Conservation (phyloP, 2,888 invertebrate species). For the Trilocha varians region DNA sequence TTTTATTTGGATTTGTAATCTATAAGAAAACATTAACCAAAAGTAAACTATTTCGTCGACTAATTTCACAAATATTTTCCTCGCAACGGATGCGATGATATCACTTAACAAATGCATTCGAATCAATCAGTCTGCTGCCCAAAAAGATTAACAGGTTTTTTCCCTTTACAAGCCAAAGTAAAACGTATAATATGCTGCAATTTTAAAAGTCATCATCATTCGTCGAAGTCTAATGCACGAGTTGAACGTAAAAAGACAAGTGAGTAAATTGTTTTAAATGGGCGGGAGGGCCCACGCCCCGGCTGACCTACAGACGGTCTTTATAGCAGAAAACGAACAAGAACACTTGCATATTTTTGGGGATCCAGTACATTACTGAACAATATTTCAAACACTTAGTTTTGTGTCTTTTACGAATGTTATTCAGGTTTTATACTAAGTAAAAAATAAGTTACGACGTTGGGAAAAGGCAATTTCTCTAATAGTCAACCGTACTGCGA, state of each 20-base stretch:
- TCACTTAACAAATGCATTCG: not conserved
- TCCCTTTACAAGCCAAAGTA: not conserved
- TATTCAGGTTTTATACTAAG: no score
- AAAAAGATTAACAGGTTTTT: not conserved
- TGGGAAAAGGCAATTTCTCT: no score
- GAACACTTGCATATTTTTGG: constrained; percentile 20
- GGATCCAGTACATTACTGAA: constrained; percentile 14
- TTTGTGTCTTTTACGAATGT: not conserved
- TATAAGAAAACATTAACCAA: no score
- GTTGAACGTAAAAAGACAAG: constrained; percentile 42
- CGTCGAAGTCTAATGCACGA: constrained; percentile 40
- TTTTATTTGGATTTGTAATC: no score
- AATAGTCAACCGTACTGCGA: no score
- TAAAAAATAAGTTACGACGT: no score
- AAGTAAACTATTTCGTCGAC: no score
- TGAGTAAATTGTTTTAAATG: constrained; percentile 69
- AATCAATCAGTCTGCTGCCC: not conserved
- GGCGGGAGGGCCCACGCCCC: constrained; percentile 56
- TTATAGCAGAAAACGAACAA: constrained; percentile 49
- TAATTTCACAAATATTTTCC: no score
- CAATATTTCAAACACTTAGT: not conserved
- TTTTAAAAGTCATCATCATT: constrained; percentile 42
- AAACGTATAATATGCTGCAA: not conserved
- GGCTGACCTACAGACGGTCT: constrained; percentile 63
- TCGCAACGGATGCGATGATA: not conserved